Evolutionary conservation across 2,888 invertebrate genomes (phyloP).

Genomic region (Nemotelus nigrinus): DNA sequence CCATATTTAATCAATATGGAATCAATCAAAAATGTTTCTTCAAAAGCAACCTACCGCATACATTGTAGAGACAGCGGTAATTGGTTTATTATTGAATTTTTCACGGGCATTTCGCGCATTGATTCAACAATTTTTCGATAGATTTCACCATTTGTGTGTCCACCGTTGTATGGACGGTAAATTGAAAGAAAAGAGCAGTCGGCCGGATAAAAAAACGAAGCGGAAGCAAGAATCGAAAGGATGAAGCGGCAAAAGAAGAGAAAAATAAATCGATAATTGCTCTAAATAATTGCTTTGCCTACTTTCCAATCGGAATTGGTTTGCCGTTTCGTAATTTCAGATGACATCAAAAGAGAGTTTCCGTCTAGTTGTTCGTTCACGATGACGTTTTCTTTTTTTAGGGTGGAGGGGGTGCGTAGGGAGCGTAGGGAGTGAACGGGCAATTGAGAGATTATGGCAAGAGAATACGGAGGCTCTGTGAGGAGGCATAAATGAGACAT

Average conservation of each 20-base stretch:
- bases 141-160: constrained; percentile 17
- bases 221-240: not conserved
- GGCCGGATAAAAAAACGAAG: not conserved
- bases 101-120: not conserved
- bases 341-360: constrained; percentile 34
- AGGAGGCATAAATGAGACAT: too few relatives aligned
- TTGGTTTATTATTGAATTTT: constrained; percentile 1
- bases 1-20: too few relatives aligned
- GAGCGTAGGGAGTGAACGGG: too few relatives aligned
- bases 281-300: constrained; percentile 38
- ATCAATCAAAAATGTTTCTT: too few relatives aligned
- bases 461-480: too few relatives aligned
- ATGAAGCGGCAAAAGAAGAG: not conserved
- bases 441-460: too few relatives aligned
- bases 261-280: constrained; percentile 40
- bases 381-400: too few relatives aligned
- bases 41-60: too few relatives aligned
- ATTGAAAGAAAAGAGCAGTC: not conserved
- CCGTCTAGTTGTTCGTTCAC: not conserved
- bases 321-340: constrained; percentile 35
- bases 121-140: constrained; percentile 10
- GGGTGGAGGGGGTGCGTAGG: too few relatives aligned
- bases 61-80: too few relatives aligned
- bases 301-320: constrained; percentile 26
- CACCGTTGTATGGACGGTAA: not conserved